phyloP scores from a whole-genome alignment of 2,888 invertebrate species.

The Ceramica pisi region DNA sequence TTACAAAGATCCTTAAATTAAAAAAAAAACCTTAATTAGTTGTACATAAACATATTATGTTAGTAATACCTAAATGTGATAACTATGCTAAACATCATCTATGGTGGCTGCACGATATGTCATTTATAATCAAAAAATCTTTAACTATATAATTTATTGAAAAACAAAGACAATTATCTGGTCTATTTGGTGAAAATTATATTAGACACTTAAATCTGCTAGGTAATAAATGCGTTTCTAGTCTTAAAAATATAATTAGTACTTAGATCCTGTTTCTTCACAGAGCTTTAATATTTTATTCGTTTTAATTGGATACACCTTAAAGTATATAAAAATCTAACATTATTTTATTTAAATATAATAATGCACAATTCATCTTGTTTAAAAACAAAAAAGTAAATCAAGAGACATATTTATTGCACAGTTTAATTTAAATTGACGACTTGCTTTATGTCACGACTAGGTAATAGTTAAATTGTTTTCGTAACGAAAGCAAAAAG shows the following conservation, averaged over 20 bases:
- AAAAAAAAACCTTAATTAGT: conserved; percentile 3
- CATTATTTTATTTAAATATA: background rate
- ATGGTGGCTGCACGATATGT: conserved; percentile 31
- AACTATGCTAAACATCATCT: background rate
- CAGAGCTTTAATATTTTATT: background rate
- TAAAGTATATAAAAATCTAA: background rate
- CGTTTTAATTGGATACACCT: background rate
- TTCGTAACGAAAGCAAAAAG: background rate
- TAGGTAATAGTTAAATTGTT: background rate
- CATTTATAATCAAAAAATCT: conserved; percentile 5
- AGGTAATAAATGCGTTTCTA: conserved; percentile 47
- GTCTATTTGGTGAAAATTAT: background rate
- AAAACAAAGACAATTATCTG: background rate
- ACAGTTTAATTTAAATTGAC: background rate
- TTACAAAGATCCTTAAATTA: background rate
- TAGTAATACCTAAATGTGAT: background rate
- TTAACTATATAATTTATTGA: conserved; percentile 1
- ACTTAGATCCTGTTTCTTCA: background rate
- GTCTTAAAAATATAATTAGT: conserved; percentile 14
- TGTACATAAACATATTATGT: background rate
- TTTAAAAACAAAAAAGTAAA: conserved; percentile 6
- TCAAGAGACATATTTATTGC: background rate
- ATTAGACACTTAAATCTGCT: conserved; percentile 20
- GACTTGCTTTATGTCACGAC: background rate
- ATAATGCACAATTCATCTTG: background rate